Conservation (phyloP, 1,140 invertebrate genomes). For the Metaphire vulgaris region DNA sequence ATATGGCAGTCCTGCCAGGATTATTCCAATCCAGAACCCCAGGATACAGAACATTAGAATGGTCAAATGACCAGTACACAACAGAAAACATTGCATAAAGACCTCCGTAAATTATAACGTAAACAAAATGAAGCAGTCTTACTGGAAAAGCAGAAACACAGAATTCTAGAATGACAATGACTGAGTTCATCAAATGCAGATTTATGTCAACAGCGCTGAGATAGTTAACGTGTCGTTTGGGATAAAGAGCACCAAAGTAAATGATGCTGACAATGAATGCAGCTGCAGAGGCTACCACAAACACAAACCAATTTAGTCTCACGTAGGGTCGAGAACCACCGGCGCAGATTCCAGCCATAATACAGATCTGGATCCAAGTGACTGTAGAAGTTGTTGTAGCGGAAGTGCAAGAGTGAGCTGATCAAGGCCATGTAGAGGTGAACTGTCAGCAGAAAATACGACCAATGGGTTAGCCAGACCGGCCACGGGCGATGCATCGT, state of each 20-base stretch:
- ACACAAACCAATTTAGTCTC: conserved; percentile 39
- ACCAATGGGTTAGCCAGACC: conserved; percentile 41
- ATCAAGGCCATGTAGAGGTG: conserved; percentile 35
- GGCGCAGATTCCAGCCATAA: conserved; percentile 1
- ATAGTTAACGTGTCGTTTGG: not conserved
- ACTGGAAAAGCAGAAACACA: conserved; percentile 35
- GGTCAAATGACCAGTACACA: conserved; percentile 40
- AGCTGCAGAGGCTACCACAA: conserved; percentile 31
- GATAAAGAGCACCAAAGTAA: conserved; percentile 37
- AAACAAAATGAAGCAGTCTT: conserved; percentile 36
- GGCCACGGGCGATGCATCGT: conserved; percentile 28
- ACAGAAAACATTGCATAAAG: conserved; percentile 38
- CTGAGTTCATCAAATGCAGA: conserved; percentile 37
- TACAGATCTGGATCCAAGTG: not conserved
- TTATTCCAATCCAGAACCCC: conserved; percentile 40
- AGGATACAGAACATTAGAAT: conserved; percentile 38
- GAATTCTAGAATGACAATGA: conserved; percentile 38
- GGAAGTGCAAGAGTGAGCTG: conserved; percentile 20
- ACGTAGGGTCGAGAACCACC: conserved; percentile 33
- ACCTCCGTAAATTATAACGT: conserved; percentile 35
- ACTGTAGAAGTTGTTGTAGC: not conserved
- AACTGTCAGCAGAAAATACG: conserved; percentile 36
- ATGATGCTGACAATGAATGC: conserved; percentile 38
- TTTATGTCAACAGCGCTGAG: conserved; percentile 33
- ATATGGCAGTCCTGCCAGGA: conserved; percentile 33